A percentile compares a stretch with the other conserved stretches of the same genome.
phyloP scores from a whole-genome alignment of 2,888 invertebrate species.

The Cabera pusaria region DNA sequence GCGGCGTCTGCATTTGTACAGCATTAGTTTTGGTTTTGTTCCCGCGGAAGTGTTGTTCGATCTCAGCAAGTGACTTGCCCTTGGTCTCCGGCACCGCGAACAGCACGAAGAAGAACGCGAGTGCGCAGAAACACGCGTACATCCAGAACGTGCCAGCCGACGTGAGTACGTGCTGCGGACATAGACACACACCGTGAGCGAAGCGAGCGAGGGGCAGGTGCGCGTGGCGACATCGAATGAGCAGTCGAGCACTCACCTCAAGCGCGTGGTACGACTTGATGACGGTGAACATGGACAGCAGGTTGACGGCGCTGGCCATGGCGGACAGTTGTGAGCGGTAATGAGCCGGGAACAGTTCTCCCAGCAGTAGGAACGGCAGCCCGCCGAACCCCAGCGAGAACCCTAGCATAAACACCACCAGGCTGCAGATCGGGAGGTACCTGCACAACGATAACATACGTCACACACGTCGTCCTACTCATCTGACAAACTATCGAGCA shows the following conservation, averaged over 20 bases:
- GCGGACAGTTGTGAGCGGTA: conserved; percentile 81
- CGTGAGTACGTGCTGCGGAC: conserved; percentile 60
- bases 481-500: too few species aligned
- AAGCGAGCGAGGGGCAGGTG: too few species aligned
- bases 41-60: conserved; percentile 78
- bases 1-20: conserved; percentile 44
- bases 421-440: conserved; percentile 80
- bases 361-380: conserved; percentile 84
- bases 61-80: conserved; percentile 87
- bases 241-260: conserved; percentile 50
- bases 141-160: conserved; percentile 83
- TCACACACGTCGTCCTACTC: too few species aligned
- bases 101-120: conserved; percentile 79
- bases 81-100: conserved; percentile 86
- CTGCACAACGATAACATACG: too few species aligned
- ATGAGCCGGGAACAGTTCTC: conserved; percentile 84
- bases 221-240: too few species aligned
- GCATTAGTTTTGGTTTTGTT: conserved; percentile 47
- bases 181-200: too few species aligned
- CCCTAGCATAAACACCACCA: conserved; percentile 83
- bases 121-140: conserved; percentile 75
- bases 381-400: conserved; percentile 86
- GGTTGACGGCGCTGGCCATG: conserved; percentile 80
- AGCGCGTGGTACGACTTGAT: conserved; percentile 81
- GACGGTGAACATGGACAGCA: conserved; percentile 81